Conservation (phyloP, 1,140 invertebrate genomes). For the Calephelis nemesis region DNA sequence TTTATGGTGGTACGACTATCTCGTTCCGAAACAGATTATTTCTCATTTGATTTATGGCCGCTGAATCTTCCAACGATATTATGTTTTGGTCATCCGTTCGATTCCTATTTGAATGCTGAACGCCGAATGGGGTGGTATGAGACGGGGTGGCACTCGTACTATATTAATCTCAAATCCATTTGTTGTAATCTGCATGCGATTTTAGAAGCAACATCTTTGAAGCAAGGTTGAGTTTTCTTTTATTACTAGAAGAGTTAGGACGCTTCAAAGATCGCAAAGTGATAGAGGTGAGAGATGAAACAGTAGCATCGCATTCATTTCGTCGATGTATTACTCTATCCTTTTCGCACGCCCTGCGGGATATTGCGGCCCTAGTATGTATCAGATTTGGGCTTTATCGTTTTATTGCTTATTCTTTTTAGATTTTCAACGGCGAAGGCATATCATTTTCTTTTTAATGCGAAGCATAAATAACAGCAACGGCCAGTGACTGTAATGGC, state of each 20-base stretch:
- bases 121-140: slow-evolving; percentile 72
- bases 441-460: slow-evolving; percentile 79
- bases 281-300: slow-evolving; percentile 79
- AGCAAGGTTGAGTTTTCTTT: slow-evolving; percentile 65
- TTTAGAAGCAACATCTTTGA: slow-evolving; percentile 45
- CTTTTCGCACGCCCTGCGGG: slow-evolving; percentile 65
- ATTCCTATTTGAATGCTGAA: slow-evolving; percentile 79
- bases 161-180: slow-evolving; percentile 79
- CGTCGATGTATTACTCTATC: slow-evolving; percentile 62
- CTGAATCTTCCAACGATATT: slow-evolving; percentile 77
- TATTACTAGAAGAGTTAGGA: slow-evolving; percentile 67
- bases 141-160: slow-evolving; percentile 73
- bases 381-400: slow-evolving; percentile 79
- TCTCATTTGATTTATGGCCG: slow-evolving; percentile 77
- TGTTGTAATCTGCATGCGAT: slow-evolving; percentile 70
- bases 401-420: slow-evolving; percentile 80
- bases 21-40: slow-evolving; percentile 76
- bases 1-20: slow-evolving; percentile 73
- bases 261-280: slow-evolving; percentile 68
- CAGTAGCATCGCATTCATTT: slow-evolving; percentile 76
- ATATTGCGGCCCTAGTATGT: slow-evolving; percentile 73
- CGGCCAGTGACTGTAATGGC: slow-evolving; percentile 68
- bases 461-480: slow-evolving; percentile 71
- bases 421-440: slow-evolving; percentile 77
- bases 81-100: slow-evolving; percentile 79